phyloP scores from a whole-genome alignment of 2,113 vertebrate species.

The Callospermophilus lateralis region DNA sequence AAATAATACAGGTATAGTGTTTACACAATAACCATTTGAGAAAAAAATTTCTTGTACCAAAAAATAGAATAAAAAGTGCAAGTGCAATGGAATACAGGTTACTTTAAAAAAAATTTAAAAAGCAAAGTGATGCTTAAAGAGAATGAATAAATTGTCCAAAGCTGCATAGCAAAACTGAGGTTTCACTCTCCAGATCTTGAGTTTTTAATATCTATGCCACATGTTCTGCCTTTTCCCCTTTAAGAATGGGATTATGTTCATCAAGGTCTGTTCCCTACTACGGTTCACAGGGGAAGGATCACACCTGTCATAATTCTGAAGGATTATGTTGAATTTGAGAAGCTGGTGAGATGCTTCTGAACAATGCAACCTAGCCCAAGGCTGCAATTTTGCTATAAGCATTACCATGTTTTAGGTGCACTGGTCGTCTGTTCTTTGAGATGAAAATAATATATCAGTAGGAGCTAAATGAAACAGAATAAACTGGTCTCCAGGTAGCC shows the following conservation, averaged over 20 bases:
- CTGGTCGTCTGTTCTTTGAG: conserved; percentile 20
- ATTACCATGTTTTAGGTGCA: neutral
- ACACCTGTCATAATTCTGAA: neutral
- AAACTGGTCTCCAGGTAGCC: neutral
- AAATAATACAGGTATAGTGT: neutral
- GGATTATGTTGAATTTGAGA: conserved; percentile 49
- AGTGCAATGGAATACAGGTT: neutral
- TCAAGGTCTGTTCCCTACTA: neutral
- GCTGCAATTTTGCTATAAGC: neutral
- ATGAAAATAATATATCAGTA: conserved; percentile 50
- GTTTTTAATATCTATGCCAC: neutral
- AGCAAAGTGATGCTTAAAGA: neutral
- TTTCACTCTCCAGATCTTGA: neutral
- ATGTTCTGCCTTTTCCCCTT: neutral
- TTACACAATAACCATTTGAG: neutral
- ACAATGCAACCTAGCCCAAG: neutral
- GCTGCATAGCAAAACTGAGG: neutral
- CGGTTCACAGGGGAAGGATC: neutral
- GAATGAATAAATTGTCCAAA: neutral
- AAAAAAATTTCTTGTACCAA: neutral
- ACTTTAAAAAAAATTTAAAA: neutral
- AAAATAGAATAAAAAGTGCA: neutral
- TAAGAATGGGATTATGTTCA: neutral
- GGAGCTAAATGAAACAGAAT: conserved; percentile 30
- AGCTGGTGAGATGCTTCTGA: neutral